Base-by-base conservation (phyloP, 2,888 invertebrate species). In the Cosmia trapezina region DNA sequence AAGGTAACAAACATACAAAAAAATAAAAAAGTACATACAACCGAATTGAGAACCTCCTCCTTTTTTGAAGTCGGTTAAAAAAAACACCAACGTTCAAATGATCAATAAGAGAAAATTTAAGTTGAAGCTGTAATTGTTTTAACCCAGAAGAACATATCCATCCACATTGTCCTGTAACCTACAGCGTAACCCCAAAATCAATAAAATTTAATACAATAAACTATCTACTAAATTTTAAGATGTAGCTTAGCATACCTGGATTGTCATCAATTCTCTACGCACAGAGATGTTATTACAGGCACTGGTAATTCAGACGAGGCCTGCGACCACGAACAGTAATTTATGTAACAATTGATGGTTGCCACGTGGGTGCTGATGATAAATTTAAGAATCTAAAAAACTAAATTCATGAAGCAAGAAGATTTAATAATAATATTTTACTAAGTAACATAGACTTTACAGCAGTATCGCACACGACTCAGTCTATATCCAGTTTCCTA, bases 401-500 rank as follows among this genome's bases (percentile, higher is more conserved):
- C n/a, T 22, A n/a, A 54, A 22, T 17, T 54, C 11, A 61, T 3
- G 37, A 56, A 63, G 49, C 37, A 76, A 56, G 28, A 65, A 72
- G 0, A 53, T 76, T 76, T 76, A 73, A 47, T 65, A 56, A 64
- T 45, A 74, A 59, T 73, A 63, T 5, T 59, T 72, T 47, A 53
- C 62, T 76, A 56, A 33, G 14, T 47, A 33, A 43, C 22, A 54
- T 9, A 54, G 22, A 45, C 12, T 47, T 62, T 33, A 19, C 17
- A 33, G 45, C 14, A 43, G 28, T 12, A 47, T 5, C n/a, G 37
- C 17, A 8, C 6, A 9, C 3, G 37, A 45, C 28, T 93, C 89
- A 97, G 89, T 97, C 97, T 76, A 97, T 94, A 68, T 95, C 94
- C 19, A 97, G 89, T 86, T 96, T 93, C 76, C 97, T 94, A 85